phyloP scores from a whole-genome alignment of 1,140 invertebrate genomes.

The Platyscapa corneri region DNA sequence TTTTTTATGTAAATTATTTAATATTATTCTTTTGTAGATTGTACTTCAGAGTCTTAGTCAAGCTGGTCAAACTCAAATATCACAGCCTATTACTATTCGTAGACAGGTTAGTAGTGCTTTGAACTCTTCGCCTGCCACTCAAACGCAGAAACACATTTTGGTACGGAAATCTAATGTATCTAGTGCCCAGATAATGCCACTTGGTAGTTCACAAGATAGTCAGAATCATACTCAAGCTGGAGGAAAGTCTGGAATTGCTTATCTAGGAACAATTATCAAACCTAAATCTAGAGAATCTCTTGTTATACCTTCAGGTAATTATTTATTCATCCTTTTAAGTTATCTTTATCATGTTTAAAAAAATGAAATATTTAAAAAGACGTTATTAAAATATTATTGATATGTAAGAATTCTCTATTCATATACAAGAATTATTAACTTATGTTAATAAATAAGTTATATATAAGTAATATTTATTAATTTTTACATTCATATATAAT shows the following conservation, averaged over 20 bases:
- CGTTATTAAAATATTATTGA: neutral
- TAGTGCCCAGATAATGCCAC: conserved; percentile 69
- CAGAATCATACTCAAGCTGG: conserved; percentile 61
- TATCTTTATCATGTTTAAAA: neutral
- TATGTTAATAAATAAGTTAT: too few relatives aligned
- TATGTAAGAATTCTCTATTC: neutral
- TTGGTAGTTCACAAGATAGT: conserved; percentile 63
- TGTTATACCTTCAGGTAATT: conserved; percentile 68
- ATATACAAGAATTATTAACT: neutral
- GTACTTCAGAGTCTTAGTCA: conserved; percentile 67
- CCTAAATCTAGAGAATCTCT: conserved; percentile 68
- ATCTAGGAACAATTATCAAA: conserved; percentile 70
- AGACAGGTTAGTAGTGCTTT: conserved; percentile 63
- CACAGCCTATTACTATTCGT: conserved; percentile 69
- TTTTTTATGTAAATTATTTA: neutral
- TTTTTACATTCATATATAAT: too few relatives aligned
- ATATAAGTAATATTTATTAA: too few relatives aligned
- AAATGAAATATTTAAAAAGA: neutral
- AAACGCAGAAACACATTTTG: conserved; percentile 69
- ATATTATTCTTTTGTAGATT: conserved; percentile 58
- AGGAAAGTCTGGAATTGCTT: conserved; percentile 71
- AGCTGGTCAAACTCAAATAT: conserved; percentile 59
- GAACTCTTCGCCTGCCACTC: conserved; percentile 56
- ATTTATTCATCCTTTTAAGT: neutral
- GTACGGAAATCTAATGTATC: conserved; percentile 68